Conservation (phyloP, 2,888 invertebrate species). For the Cyrtodaria siliqua region DNA sequence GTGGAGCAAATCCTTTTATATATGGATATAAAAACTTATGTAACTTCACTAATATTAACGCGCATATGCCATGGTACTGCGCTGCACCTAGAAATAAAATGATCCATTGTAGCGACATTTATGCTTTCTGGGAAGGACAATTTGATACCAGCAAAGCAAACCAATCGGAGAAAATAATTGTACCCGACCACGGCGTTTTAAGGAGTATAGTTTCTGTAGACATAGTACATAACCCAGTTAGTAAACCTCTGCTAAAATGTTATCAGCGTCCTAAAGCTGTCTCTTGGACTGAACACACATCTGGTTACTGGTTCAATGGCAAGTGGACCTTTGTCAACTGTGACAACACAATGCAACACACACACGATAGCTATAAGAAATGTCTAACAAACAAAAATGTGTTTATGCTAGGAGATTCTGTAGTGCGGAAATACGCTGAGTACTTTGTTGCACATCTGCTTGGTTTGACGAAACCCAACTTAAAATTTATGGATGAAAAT, state of each 20-base stretch:
- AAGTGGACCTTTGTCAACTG: conserved; percentile 23
- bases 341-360: background rate
- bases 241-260: conserved; percentile 3
- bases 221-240: background rate
- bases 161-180: conserved; percentile 27
- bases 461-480: conserved; percentile 36
- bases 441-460: conserved; percentile 28
- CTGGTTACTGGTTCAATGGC: conserved; percentile 30
- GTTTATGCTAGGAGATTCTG: conserved; percentile 46
- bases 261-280: background rate
- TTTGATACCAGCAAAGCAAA: conserved; percentile 11
- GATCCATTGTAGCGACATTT: conserved; percentile 26
- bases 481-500: no score
- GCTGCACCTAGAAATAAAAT: conserved; percentile 26
- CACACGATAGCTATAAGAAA: background rate
- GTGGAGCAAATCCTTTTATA: conserved; percentile 35
- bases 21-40: conserved; percentile 34
- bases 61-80: conserved; percentile 43
- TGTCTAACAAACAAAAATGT: conserved; percentile 50
- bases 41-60: conserved; percentile 49
- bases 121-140: conserved; percentile 15
- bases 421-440: conserved; percentile 41
- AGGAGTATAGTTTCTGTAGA: conserved; percentile 2
- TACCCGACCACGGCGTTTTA: conserved; percentile 27
- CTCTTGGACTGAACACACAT: conserved; percentile 41